Evolutionary conservation across 1,140 invertebrate species (phyloP).

Genomic region (Leptoteleia sp.): DNA sequence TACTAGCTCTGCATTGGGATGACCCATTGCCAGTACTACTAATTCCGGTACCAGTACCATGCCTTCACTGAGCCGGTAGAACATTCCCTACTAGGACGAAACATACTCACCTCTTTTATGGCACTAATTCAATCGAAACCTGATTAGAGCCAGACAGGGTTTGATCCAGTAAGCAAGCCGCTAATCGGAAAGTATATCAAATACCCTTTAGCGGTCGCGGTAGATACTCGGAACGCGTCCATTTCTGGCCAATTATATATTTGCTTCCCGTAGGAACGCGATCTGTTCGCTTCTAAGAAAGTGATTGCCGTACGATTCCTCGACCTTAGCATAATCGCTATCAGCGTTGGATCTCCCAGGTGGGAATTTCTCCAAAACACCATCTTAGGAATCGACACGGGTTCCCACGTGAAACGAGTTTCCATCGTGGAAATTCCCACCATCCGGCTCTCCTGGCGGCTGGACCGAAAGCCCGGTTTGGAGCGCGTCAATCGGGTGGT

Average conservation of each 20-base stretch:
- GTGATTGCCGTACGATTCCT: slow-evolving; percentile 12
- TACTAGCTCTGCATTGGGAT: too few relatives aligned
- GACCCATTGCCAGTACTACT: too few relatives aligned
- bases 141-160: too few relatives aligned
- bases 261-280: background rate
- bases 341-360: slow-evolving; percentile 22
- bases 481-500: too few relatives aligned
- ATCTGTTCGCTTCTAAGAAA: slow-evolving; percentile 13
- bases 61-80: too few relatives aligned
- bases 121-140: too few relatives aligned
- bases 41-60: too few relatives aligned
- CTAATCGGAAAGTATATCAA: too few relatives aligned
- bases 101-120: too few relatives aligned
- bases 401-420: slow-evolving; percentile 43
- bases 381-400: slow-evolving; percentile 21
- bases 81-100: too few relatives aligned
- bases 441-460: background rate
- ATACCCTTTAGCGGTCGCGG: too few relatives aligned
- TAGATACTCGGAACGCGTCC: background rate
- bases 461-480: background rate
- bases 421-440: slow-evolving; percentile 26
- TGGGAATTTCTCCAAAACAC: slow-evolving; percentile 40
- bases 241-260: background rate
- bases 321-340: slow-evolving; percentile 30
- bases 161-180: too few relatives aligned